A percentile compares a stretch with the other conserved stretches of the same genome.
Conservation (phyloP, 2,888 invertebrate genomes). For the Leptopilina myrica region DNA sequence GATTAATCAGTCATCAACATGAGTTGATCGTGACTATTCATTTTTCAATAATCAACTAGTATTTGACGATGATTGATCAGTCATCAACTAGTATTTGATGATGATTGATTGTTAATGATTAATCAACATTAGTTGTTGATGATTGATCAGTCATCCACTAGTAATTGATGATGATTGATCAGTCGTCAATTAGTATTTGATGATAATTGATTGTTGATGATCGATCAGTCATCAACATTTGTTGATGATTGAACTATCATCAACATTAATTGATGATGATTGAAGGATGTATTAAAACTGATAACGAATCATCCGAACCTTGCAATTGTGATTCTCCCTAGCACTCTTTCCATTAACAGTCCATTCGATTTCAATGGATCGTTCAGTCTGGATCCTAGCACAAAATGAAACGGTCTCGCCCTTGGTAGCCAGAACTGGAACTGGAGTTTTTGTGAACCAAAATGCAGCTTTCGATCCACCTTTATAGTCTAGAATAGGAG, state of each 20-base stretch:
- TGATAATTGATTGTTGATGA: too few species aligned
- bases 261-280: too few species aligned
- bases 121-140: background rate
- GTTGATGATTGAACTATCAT: background rate
- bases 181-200: too few species aligned
- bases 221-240: background rate
- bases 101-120: background rate
- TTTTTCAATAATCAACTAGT: too few species aligned
- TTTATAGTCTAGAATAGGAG: slow-evolving; percentile 61
- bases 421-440: slow-evolving; percentile 77
- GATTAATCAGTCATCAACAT: too few species aligned
- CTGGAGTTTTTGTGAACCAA: slow-evolving; percentile 79
- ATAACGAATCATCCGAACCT: slow-evolving; percentile 52
- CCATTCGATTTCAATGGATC: slow-evolving; percentile 79
- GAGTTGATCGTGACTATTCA: too few species aligned
- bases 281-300: too few species aligned
- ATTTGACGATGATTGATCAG: background rate
- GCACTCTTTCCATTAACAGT: slow-evolving; percentile 78
- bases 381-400: slow-evolving; percentile 77
- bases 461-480: slow-evolving; percentile 65
- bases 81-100: too few species aligned
- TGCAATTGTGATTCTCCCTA: slow-evolving; percentile 72
- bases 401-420: slow-evolving; percentile 80
- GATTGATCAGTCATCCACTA: too few species aligned
- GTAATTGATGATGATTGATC: too few species aligned